phyloP scores from a whole-genome alignment of 2,888 invertebrate species.

The Leucophenga maculata region DNA sequence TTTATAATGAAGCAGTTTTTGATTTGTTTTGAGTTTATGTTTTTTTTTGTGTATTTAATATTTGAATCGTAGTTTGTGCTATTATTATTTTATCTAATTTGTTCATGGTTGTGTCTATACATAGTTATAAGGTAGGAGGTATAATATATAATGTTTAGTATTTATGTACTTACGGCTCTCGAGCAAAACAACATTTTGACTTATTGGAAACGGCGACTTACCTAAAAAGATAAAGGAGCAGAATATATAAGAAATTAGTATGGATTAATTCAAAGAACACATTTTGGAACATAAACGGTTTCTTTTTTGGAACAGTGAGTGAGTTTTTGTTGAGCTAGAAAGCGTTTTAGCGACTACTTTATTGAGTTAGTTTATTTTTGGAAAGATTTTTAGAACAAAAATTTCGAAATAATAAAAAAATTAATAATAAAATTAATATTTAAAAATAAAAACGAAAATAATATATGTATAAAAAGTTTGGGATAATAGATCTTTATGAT shows the following conservation, averaged over 20 bases:
- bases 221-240: constrained; percentile 45
- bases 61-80: too few species aligned
- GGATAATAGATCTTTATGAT: too few species aligned
- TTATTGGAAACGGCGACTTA: constrained; percentile 65
- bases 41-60: too few species aligned
- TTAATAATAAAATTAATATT: constrained; percentile 21
- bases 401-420: not conserved
- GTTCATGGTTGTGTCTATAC: too few species aligned
- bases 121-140: too few species aligned
- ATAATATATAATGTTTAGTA: constrained; percentile 43
- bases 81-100: too few species aligned
- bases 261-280: constrained; percentile 23
- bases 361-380: constrained; percentile 30
- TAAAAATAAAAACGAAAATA: constrained; percentile 50
- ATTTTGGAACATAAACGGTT: constrained; percentile 13
- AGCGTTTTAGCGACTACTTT: constrained; percentile 62
- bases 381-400: not conserved
- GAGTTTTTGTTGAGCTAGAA: constrained; percentile 56
- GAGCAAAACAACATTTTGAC: constrained; percentile 65
- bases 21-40: too few species aligned
- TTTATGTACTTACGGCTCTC: constrained; percentile 64
- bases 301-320: constrained; percentile 55
- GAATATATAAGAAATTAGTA: constrained; percentile 30
- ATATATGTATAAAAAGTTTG: too few species aligned
- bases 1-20: too few species aligned